Evolutionary conservation across 2,888 invertebrate species (phyloP), one percentile per base, ranked within the genome.

Genomic region (Thymelicus sylvestris): DNA sequence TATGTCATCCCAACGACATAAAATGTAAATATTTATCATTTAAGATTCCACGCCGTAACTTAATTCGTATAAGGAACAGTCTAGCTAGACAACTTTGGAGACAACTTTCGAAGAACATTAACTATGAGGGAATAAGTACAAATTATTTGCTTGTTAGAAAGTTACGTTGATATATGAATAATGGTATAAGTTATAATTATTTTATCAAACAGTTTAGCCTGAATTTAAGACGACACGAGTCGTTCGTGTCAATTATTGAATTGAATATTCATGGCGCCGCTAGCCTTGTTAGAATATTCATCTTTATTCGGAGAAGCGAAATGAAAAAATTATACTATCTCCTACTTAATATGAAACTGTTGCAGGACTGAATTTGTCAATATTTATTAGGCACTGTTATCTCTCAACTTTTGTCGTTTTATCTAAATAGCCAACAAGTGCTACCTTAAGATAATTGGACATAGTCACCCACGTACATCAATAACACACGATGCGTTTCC

Each of bases 211-310:
- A 57, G 39, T 64, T 69, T 48, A 69, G 24, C 7, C 24, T 15
- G 31, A 24, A 24, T 57, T 69, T n/a, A 63, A 63, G 63, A 31
- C 55, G 64, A 59, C 19, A 15, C 57, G 15, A 55, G 31, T 44
- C 62, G 24, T 57, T 41, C 38, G 44, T 47, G 48, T 69, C 64
- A 69, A 69, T 63, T 69, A 69, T 64, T 48, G 57, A 39, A 57
- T 64, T 69, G 48, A 69, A 64, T 69, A 69, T 69, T 64, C 69
- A 69, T 69, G 48, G 4, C 57, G 38, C 15, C 38, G 15, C 38
- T 44, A 52, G 44, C 38, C 66, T 47, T 63, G 48, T 38, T 69
- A 41, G 50, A 61, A 67, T 67, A 38, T 67, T 12, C 31, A 50
- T 39, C 48, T 64, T 41, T 38, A 31, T 57, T 57, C 6, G 19